phyloP scores from a whole-genome alignment of 2,113 vertebrate species.

The Petrocephalus microphthalmus region DNA sequence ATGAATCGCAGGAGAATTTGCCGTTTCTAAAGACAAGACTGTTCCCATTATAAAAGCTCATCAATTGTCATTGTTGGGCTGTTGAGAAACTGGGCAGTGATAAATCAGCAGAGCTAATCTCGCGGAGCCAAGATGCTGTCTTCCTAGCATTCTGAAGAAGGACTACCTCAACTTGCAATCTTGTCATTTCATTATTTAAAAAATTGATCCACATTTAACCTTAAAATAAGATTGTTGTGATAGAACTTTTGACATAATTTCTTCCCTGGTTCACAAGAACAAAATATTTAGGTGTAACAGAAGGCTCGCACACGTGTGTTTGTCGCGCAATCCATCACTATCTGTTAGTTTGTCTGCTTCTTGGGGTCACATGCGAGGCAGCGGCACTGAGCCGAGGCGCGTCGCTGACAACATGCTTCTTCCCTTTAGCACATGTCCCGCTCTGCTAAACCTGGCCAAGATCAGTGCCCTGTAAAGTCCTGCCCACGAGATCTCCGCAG shows the following conservation, averaged over 20 bases:
- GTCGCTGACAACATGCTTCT: neutral
- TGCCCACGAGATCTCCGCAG: neutral
- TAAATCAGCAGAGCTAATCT: neutral
- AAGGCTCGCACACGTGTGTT: neutral
- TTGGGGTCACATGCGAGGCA: neutral
- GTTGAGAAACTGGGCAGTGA: neutral
- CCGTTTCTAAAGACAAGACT: neutral
- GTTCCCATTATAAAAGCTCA: constrained; percentile 23
- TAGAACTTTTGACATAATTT: constrained; percentile 5
- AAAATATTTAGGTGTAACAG: constrained; percentile 3
- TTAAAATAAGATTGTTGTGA: neutral
- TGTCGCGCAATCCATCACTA: constrained; percentile 4
- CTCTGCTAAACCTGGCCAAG: neutral
- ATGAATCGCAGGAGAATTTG: constrained; percentile 4
- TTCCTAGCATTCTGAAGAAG: constrained; percentile 6
- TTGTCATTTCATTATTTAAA: constrained; percentile 24
- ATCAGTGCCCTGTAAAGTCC: neutral
- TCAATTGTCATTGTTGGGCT: constrained; percentile 15
- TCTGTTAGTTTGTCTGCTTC: neutral
- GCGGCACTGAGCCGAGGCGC: neutral
- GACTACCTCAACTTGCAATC: neutral
- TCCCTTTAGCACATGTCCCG: neutral
- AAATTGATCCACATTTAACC: constrained; percentile 25
- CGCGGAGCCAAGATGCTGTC: neutral
- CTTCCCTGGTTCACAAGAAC: neutral